Percentiles rank a stretch among this genome's conserved stretches.
These are phyloP conservation scores for Physocephala rufipes DNA, from an alignment of 2,888 invertebrate species.

Conservation along the genomic window DNA sequence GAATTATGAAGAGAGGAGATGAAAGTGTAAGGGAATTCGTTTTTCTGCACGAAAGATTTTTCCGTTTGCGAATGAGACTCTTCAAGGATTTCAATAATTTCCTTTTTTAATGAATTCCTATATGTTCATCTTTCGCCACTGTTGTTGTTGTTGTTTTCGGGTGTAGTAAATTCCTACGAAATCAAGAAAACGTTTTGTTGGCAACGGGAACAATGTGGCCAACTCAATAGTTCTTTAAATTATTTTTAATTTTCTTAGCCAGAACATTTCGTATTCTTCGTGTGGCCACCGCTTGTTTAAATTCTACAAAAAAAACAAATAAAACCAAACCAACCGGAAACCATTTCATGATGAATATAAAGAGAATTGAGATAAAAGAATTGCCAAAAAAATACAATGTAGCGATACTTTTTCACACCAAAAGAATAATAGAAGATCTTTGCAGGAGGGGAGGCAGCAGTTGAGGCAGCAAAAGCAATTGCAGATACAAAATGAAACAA, in stretches of 20 bases:
- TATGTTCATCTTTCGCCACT: neutral
- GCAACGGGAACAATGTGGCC: too few relatives aligned
- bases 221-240: too few relatives aligned
- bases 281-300: too few relatives aligned
- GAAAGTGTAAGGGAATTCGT: too few relatives aligned
- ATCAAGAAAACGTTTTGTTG: neutral
- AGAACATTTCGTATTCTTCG: too few relatives aligned
- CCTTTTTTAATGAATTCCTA: constrained; percentile 9
- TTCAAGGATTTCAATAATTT: constrained; percentile 34
- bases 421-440: neutral
- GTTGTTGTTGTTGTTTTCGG: neutral
- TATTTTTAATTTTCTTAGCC: too few relatives aligned
- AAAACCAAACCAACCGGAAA: too few relatives aligned
- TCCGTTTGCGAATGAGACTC: constrained; percentile 42
- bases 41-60: constrained; percentile 26
- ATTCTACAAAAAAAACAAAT: too few relatives aligned
- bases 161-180: neutral
- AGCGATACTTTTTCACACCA: neutral
- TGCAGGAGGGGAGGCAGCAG: neutral
- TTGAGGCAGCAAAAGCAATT: neutral
- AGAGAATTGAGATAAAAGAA: too few relatives aligned
- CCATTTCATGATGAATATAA: too few relatives aligned
- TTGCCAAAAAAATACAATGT: too few relatives aligned
- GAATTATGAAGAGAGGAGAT: constrained; percentile 1
- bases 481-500: neutral